Evolutionary conservation across 2,113 vertebrate genomes (phyloP), one percentile per base, ranked within the genome.

Genomic region (Arenaria interpres): DNA sequence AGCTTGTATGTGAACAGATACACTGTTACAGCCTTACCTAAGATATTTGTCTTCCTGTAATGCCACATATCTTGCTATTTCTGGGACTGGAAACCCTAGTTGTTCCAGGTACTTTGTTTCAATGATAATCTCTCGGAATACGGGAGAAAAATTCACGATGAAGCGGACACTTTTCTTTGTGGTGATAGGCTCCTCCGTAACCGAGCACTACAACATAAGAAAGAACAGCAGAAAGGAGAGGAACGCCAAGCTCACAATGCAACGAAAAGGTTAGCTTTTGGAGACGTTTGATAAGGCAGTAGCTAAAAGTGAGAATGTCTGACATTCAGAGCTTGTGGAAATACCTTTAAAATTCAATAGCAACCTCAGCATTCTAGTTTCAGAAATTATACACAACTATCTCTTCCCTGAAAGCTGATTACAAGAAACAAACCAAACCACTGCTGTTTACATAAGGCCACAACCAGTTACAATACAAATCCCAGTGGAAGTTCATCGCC

Each of bases 41-140:
- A 98, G 92, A 25, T 99, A 98, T 41, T 97, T 99, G 57, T 98
- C 96, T 77, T 99, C 98, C 91, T 99, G 99, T 17, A 99, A 95
- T 20, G 99, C 98, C n/a, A 99, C 93, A 1, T 97, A 98, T 88
- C 98, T 95, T 2, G 98, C 98, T 32, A 98, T 76, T 46, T 98
- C 97, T 7, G 99, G 98, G 43, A 99, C 88, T 50, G 96, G 27
- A 90, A 98, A 98, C 1, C 98, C 99, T 32, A 99, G 96, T 9
- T 98, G 98, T 62, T 98, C 98, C 97, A 99, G 97, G 96, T 98
- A 97, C 54, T 98, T 99, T 20, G 98, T 91, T 96, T 99, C 99
- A 13, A 63, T 96, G 19, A 99, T 99, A 10, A 99, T 98, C 97
- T 99, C 98, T 68, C 46, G 98, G 41, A 99, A 97, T 53, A 95